Evolutionary conservation across 1,140 invertebrate genomes (phyloP).

Genomic region (Drosophila azteca): DNA sequence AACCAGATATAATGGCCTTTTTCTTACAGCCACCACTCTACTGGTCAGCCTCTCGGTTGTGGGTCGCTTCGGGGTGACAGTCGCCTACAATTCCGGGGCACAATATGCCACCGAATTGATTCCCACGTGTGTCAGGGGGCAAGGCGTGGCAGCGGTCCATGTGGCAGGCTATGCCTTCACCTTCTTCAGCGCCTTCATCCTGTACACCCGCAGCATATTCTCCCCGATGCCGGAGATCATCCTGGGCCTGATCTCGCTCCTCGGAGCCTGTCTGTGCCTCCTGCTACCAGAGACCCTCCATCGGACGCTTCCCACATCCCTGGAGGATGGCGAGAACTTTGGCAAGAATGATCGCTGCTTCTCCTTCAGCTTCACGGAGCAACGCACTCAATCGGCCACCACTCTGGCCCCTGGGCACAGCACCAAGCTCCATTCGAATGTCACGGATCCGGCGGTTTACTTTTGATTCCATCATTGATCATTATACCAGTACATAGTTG

Average conservation of each 20-base stretch:
- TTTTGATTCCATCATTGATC: slow-evolving; percentile 19
- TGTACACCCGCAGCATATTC: slow-evolving; percentile 82
- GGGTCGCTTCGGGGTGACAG: slow-evolving; percentile 87
- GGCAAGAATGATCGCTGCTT: slow-evolving; percentile 85
- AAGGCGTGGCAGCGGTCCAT: slow-evolving; percentile 85
- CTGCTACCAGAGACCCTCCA: slow-evolving; percentile 79
- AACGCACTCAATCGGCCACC: slow-evolving; percentile 59
- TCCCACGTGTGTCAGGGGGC: slow-evolving; percentile 87
- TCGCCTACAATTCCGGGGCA: slow-evolving; percentile 87
- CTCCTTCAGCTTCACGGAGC: slow-evolving; percentile 68
- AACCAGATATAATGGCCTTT: background rate
- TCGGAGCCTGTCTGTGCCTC: slow-evolving; percentile 85
- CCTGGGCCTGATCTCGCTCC: slow-evolving; percentile 84
- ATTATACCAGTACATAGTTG: slow-evolving; percentile 60
- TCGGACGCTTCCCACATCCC: slow-evolving; percentile 85
- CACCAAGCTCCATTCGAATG: slow-evolving; percentile 41
- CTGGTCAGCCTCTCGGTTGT: slow-evolving; percentile 83
- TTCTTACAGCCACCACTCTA: slow-evolving; percentile 39
- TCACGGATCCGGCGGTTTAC: slow-evolving; percentile 40
- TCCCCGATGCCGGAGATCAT: slow-evolving; percentile 85
- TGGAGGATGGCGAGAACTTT: slow-evolving; percentile 86
- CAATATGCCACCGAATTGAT: slow-evolving; percentile 88
- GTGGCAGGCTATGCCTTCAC: slow-evolving; percentile 85
- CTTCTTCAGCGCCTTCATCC: slow-evolving; percentile 74
- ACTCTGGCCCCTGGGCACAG: slow-evolving; percentile 29